Percentiles rank a stretch among this genome's conserved stretches.
Evolutionary conservation across 2,888 invertebrate species (phyloP).

Genomic region (Drosophila kokeensis): DNA sequence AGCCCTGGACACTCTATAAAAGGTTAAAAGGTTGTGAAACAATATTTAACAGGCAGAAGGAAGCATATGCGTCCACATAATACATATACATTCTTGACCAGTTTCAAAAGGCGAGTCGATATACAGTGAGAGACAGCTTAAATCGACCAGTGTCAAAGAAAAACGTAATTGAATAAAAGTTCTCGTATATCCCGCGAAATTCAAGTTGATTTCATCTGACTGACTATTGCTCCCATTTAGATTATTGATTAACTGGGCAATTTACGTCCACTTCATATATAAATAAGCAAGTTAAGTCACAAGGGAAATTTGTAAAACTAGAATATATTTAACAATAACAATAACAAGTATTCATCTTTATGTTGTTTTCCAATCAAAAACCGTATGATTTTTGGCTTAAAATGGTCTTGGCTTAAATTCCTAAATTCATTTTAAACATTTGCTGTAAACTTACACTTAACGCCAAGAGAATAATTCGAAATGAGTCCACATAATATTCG

Average conservation of each 20-base stretch:
- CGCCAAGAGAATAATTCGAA: slow-evolving; percentile 20
- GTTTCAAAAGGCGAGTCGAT: background rate
- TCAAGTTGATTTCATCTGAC: background rate
- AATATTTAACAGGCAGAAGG: background rate
- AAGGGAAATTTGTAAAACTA: background rate
- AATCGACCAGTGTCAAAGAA: no score
- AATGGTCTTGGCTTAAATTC: background rate
- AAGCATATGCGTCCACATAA: background rate
- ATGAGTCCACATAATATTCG: slow-evolving; percentile 37
- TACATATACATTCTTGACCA: background rate
- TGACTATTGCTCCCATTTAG: background rate
- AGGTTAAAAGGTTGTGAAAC: background rate
- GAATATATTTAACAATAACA: background rate
- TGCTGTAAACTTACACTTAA: background rate
- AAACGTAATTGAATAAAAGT: background rate
- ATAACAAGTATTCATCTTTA: background rate
- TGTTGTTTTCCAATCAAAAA: background rate
- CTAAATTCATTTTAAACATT: background rate
- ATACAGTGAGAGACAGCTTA: no score
- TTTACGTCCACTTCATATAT: background rate
- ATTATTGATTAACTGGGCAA: background rate
- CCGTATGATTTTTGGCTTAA: background rate
- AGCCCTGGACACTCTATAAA: no score
- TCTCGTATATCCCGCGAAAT: background rate
- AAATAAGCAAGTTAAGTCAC: background rate